A percentile compares a stretch with the other conserved stretches of the same genome.
Evolutionary conservation across 2,888 invertebrate species (phyloP).

Genomic region (Glomeris marginata): DNA sequence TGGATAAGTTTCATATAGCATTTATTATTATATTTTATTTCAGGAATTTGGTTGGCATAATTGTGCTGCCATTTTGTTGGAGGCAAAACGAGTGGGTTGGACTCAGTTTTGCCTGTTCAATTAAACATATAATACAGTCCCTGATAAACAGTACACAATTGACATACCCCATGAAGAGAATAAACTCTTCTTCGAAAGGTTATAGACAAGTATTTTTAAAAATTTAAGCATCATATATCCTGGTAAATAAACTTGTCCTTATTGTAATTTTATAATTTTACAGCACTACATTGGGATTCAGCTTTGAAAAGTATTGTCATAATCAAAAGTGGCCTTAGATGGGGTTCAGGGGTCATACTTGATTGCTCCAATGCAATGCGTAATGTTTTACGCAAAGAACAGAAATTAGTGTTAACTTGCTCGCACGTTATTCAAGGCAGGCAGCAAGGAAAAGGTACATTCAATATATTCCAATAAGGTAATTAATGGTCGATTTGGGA

Average conservation of each 20-base stretch:
- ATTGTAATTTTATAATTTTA: too few relatives aligned
- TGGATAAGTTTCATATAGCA: too few relatives aligned
- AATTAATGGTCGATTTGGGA: too few relatives aligned
- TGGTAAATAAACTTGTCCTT: too few relatives aligned
- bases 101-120: slow-evolving; percentile 1
- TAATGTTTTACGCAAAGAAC: too few relatives aligned
- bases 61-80: slow-evolving; percentile 10
- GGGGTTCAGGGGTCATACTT: slow-evolving; percentile 7
- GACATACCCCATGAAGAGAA: too few relatives aligned
- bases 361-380: neutral
- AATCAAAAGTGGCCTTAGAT: slow-evolving; percentile 5
- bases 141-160: neutral
- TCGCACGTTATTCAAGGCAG: slow-evolving; percentile 5
- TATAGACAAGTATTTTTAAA: too few relatives aligned
- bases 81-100: slow-evolving; percentile 11
- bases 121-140: slow-evolving; percentile 1
- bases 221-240: too few relatives aligned
- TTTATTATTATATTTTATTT: neutral
- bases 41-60: slow-evolving; percentile 3
- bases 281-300: too few relatives aligned
- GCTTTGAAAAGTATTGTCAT: neutral
- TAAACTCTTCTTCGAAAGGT: too few relatives aligned
- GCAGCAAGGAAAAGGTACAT: too few relatives aligned
- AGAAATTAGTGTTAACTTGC: slow-evolving; percentile 5
- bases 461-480: too few relatives aligned